These are phyloP conservation scores for Xenentodon cancila DNA, from an alignment of 2,797 vertebrate genomes.

Conservation along the genomic window DNA sequence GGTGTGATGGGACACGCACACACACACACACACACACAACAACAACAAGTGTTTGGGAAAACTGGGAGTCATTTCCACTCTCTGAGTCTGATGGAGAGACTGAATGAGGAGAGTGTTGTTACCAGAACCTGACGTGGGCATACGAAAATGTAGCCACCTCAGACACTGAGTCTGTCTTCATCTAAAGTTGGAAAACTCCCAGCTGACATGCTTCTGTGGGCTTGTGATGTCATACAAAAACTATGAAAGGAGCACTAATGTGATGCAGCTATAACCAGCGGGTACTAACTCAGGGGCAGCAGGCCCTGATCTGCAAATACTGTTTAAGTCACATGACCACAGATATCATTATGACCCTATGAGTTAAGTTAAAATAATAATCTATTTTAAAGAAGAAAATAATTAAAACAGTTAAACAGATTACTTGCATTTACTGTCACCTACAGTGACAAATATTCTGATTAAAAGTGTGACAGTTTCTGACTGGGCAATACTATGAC, in stretches of 20 bases:
- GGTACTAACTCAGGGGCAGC: constrained; percentile 9
- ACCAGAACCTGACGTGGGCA: constrained; percentile 19
- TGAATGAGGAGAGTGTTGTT: constrained; percentile 44
- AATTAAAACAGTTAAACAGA: not conserved
- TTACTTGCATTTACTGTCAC: too few species aligned
- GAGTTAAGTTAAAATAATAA: constrained; percentile 9
- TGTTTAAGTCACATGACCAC: constrained; percentile 7
- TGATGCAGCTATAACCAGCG: constrained; percentile 44
- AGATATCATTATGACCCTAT: not conserved
- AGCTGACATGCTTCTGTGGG: constrained; percentile 24
- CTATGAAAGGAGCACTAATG: constrained; percentile 44
- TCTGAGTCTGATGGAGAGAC: constrained; percentile 16
- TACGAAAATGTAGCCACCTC: constrained; percentile 27
- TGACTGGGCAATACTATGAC: too few species aligned
- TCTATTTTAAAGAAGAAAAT: constrained; percentile 2
- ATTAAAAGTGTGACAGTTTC: too few species aligned
- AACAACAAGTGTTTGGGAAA: constrained; percentile 27
- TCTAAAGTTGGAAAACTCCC: constrained; percentile 40
- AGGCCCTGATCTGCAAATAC: constrained; percentile 39
- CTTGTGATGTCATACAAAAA: constrained; percentile 60
- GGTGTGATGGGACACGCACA: constrained; percentile 56
- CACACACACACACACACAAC: too few species aligned
- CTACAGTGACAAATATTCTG: too few species aligned
- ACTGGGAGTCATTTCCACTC: constrained; percentile 39
- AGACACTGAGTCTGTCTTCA: constrained; percentile 39